Evolutionary conservation across 1,140 invertebrate species (phyloP), one percentile per base, ranked within the genome.

Genomic region (Triops longicaudatus): DNA sequence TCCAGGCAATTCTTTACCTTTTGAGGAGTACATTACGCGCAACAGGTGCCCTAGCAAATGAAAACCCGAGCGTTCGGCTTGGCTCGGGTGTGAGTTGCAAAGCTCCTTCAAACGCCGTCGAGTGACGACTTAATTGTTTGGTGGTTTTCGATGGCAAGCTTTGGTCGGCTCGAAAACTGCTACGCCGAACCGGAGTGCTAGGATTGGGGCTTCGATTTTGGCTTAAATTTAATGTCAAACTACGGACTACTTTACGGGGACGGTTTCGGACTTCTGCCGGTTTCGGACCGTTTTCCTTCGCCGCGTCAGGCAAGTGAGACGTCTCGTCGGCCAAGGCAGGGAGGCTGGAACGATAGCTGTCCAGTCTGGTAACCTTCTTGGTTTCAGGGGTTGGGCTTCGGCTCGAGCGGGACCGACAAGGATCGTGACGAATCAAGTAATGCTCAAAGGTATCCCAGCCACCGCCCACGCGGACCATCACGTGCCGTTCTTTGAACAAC

Each of bases 391-490:
- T 78, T 17, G 78, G 74, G 42, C 78, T 78, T 81, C 83, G 77
- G 77, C 72, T 77, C 75, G 22, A 43, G 26, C 78, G 86, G 86
- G 81, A 82, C 90, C 90, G 90, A 86, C 93, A 95, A 71, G 94
- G 94, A 83, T 96, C 93, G 85, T 96, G 93, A 77, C 92, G 90
- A 81, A 92, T 89, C 81, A 97, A 86, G 85, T 96, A 97, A 85
- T 96, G 93, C 82, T 95, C 92, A 82, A 97, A 86, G 11, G 94
- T 96, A 84, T 96, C 93, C 94, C 76, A 79, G 27, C 78, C 87
- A 37, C 94, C 95, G 72, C 94, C 95, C 26, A 97, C 94, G 81
- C 95, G 88, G 12, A 97, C 95, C 94, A 97, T 97, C 86, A 96
- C 95, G 84, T 94, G 93, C 72, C 90, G 87, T 73, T 92, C 92